Percentiles rank a stretch among this genome's conserved stretches.
phyloP scores from a whole-genome alignment of 2,113 vertebrate genomes.

The Chaetura pelagica region DNA sequence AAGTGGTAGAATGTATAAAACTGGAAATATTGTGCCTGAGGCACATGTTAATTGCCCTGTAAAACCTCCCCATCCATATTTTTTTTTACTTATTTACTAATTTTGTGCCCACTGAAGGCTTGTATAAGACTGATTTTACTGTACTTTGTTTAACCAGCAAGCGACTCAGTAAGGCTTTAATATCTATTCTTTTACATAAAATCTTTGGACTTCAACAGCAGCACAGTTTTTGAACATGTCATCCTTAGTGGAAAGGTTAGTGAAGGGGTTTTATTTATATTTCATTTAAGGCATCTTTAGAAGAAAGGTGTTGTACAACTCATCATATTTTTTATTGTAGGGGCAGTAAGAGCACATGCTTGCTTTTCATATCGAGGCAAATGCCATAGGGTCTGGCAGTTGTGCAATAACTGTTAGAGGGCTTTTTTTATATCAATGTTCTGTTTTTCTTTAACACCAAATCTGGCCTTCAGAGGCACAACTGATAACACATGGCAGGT shows the following conservation, averaged over 20 bases:
- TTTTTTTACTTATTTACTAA: constrained; percentile 23
- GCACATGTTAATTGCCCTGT: constrained; percentile 16
- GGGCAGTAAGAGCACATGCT: background rate
- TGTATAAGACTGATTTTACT: constrained; percentile 2
- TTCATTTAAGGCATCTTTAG: background rate
- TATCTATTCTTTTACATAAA: background rate
- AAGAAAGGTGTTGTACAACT: background rate
- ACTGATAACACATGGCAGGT: background rate
- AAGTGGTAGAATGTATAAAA: background rate
- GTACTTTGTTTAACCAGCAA: background rate
- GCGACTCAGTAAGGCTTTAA: background rate
- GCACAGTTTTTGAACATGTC: background rate
- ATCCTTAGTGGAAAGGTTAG: background rate
- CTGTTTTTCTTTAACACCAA: background rate
- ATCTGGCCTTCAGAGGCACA: background rate
- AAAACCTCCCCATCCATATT: constrained; percentile 36
- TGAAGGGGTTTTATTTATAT: background rate
- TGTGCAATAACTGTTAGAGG: background rate
- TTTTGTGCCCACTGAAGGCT: background rate
- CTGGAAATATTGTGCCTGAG: background rate
- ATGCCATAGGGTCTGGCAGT: background rate
- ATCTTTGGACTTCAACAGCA: background rate
- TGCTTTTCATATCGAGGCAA: background rate
- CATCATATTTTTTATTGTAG: background rate
- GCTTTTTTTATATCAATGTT: background rate